A percentile compares a stretch with the other conserved stretches of the same genome.
These are phyloP conservation scores for Ferdinandea cuprea DNA, from an alignment of 2,888 invertebrate species.

Conservation along the genomic window DNA sequence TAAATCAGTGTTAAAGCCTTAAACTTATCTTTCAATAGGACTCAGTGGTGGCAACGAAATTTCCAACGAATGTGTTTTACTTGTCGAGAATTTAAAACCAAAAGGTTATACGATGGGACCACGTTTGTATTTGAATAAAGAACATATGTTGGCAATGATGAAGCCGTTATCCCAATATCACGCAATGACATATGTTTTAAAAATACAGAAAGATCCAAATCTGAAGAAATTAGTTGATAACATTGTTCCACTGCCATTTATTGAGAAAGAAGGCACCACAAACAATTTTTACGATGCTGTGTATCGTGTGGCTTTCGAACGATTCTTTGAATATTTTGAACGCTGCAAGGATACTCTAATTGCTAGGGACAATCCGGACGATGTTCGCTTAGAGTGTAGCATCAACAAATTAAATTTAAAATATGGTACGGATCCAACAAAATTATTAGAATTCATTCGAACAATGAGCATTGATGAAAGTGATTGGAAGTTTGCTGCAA, in stretches of 20 bases:
- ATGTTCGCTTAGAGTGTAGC: constrained; percentile 74
- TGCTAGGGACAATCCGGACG: constrained; percentile 58
- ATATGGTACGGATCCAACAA: constrained; percentile 78
- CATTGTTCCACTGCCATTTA: constrained; percentile 78
- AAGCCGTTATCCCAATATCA: constrained; percentile 79
- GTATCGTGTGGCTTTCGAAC: constrained; percentile 80
- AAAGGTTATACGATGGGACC: constrained; percentile 80
- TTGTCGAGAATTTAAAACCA: constrained; percentile 79
- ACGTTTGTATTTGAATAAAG: constrained; percentile 77
- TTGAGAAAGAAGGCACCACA: constrained; percentile 68
- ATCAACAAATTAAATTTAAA: constrained; percentile 77
- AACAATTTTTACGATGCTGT: constrained; percentile 78
- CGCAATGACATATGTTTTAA: constrained; percentile 79
- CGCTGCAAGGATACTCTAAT: constrained; percentile 72
- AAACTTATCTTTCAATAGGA: constrained; percentile 64
- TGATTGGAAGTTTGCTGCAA: constrained; percentile 79
- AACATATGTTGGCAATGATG: constrained; percentile 79
- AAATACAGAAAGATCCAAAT: constrained; percentile 77
- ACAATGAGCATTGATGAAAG: constrained; percentile 67
- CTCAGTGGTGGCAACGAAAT: constrained; percentile 67
- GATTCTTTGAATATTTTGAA: constrained; percentile 80
- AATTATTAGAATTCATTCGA: constrained; percentile 79
- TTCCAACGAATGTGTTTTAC: constrained; percentile 78
- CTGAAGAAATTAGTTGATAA: constrained; percentile 77
- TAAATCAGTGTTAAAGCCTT: background rate